Evolutionary conservation across 2,888 invertebrate species (phyloP).

Genomic region (Ennomos quercinarius): DNA sequence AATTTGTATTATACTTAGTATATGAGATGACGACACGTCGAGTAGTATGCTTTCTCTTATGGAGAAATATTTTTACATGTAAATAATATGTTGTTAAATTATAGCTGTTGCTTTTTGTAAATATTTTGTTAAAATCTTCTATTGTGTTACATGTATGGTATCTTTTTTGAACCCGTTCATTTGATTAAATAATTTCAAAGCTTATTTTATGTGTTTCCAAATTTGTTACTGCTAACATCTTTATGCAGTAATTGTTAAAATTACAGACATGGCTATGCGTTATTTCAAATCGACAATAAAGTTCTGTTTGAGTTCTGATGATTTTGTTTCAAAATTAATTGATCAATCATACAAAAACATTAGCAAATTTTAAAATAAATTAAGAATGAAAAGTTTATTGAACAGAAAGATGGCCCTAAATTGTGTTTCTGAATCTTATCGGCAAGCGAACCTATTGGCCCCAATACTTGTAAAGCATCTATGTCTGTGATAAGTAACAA

Average conservation of each 20-base stretch:
- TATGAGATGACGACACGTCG: slow-evolving; percentile 61
- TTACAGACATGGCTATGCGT: slow-evolving; percentile 44
- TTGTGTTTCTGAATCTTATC: neutral
- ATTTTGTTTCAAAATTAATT: neutral
- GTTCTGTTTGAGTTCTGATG: neutral
- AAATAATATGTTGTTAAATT: slow-evolving; percentile 83
- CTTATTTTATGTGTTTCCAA: slow-evolving; percentile 56
- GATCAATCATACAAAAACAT: no score
- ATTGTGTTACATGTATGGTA: slow-evolving; percentile 72
- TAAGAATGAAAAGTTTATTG: neutral
- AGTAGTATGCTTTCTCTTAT: slow-evolving; percentile 61
- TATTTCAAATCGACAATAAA: slow-evolving; percentile 1
- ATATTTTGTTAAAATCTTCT: slow-evolving; percentile 77
- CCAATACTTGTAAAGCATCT: slow-evolving; percentile 21
- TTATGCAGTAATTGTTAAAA: slow-evolving; percentile 42
- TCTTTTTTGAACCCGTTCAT: slow-evolving; percentile 57
- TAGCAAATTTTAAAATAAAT: no score
- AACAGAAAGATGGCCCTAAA: neutral
- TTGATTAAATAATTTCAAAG: slow-evolving; percentile 61
- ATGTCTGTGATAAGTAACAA: slow-evolving; percentile 33
- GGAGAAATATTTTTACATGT: slow-evolving; percentile 69
- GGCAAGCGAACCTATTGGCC: neutral
- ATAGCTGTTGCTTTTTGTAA: slow-evolving; percentile 82
- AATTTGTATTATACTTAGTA: slow-evolving; percentile 77
- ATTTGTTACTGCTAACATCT: slow-evolving; percentile 47